Conservation (phyloP, 2,888 invertebrate species). For the Synergus laeviventris region DNA sequence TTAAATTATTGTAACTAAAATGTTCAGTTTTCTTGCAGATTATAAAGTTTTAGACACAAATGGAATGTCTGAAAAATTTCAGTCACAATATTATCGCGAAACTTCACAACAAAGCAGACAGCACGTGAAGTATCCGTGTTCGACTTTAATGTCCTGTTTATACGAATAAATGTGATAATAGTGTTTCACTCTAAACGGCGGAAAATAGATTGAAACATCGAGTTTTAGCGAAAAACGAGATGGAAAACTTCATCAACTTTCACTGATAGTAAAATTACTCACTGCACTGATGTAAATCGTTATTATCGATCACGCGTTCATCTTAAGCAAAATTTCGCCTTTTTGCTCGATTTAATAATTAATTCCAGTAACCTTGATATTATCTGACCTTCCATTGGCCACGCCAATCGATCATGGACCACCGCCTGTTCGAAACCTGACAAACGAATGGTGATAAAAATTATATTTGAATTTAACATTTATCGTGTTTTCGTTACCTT, state of each 20-base stretch:
- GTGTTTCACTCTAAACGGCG: neutral
- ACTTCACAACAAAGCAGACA: constrained; percentile 1
- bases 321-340: neutral
- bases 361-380: constrained; percentile 2
- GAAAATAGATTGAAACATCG: neutral
- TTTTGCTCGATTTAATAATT: neutral
- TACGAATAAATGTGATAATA: neutral
- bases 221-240: neutral
- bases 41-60: neutral
- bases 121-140: constrained; percentile 17
- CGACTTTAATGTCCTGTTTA: too few relatives aligned
- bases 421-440: constrained; percentile 2
- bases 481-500: neutral
- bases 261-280: neutral
- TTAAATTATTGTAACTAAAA: neutral
- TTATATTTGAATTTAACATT: neutral
- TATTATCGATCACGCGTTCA: neutral
- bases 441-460: neutral
- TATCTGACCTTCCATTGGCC: neutral
- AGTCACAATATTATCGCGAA: neutral
- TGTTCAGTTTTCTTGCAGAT: neutral
- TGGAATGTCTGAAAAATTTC: neutral
- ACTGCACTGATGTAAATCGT: neutral
- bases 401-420: constrained; percentile 1
- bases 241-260: neutral